Conservation (phyloP, 2,797 vertebrate species). For the Pelochelys cantorii region DNA sequence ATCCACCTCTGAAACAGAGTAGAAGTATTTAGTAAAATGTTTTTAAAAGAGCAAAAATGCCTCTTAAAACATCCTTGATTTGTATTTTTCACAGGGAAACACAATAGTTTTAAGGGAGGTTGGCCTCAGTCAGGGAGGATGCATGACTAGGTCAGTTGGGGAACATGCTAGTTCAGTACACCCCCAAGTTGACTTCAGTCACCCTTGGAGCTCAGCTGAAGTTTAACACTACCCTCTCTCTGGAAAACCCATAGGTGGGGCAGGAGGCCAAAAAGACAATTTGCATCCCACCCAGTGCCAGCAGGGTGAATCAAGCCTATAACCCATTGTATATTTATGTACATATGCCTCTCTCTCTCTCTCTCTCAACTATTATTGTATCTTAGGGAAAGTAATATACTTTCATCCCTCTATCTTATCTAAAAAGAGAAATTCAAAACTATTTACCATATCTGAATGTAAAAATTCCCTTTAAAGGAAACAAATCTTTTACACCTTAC, state of each 20-base stretch:
- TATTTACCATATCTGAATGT: not conserved
- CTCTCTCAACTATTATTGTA: not conserved
- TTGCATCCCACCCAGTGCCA: not conserved
- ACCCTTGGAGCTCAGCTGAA: fast-evolving
- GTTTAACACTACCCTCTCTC: not conserved
- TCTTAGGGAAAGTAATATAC: fast-evolving
- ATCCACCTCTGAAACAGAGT: not conserved
- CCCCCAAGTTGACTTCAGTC: not conserved
- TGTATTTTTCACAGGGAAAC: constrained; percentile 49
- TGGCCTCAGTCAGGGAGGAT: fast-evolving
- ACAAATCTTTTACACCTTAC: not conserved
- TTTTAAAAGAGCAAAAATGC: not conserved
- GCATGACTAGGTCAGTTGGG: not conserved
- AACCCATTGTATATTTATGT: not conserved
- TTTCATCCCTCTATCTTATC: not conserved
- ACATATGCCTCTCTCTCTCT: not conserved
- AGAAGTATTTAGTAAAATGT: constrained; percentile 25
- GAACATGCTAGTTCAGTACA: not conserved
- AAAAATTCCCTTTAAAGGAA: not conserved
- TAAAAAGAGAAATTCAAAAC: not conserved
- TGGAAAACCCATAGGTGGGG: fast-evolving
- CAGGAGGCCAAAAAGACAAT: not conserved
- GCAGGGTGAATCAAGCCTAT: not conserved
- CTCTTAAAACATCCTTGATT: not conserved
- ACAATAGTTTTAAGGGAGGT: not conserved